Evolutionary conservation across 2,797 vertebrate species (phyloP), one percentile per base, ranked within the genome.

Genomic region (Steatocranus sp.): DNA sequence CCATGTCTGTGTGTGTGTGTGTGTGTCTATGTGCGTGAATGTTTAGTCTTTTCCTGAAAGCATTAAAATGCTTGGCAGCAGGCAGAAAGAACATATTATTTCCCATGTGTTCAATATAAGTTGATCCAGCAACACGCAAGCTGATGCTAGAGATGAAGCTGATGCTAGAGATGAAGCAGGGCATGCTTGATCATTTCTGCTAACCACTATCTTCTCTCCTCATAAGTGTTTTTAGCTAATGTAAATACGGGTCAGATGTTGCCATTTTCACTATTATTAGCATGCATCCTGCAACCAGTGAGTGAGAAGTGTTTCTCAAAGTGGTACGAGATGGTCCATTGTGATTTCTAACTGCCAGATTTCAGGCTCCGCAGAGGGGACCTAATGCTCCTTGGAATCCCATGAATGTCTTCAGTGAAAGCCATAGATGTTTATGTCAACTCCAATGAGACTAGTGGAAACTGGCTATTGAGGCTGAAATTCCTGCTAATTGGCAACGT

Each of bases 401-500:
- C 83, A 86, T 93, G 93, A 95, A 96, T 95, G 95, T 88, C 82
- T 85, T 53, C 85, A 90, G 86, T 92, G 92, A 94, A 94, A 94
- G 93, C 92, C 36, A 48, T 89, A 30, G 86, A 92, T 82, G 90
- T 94, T 92, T 91, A 81, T 86, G 92, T 92, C 88, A 75, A 88
- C 88, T 87, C 58, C 88, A 81, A 75, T 92, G 92, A 93, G 93
- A 94, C 93, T 92, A 93, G 83, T 92, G 92, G 93, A 93, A 95
- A 94, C 89, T 90, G 85, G 93, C 88, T 93, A 86, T 90, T 78
- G 63, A 88, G 89, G 84, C 84, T 18, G 75, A 90, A 93, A 95
- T 95, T 95, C 95, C 90, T 94, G 91, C 92, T 96, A 95, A 96
- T 96, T 95, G 95, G 94, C 93, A 92, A 86, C 79, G 54, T 93